Evolutionary conservation across 2,797 vertebrate species (phyloP), one percentile per base, ranked within the genome.

Genomic region (Corythornis leucogaster): DNA sequence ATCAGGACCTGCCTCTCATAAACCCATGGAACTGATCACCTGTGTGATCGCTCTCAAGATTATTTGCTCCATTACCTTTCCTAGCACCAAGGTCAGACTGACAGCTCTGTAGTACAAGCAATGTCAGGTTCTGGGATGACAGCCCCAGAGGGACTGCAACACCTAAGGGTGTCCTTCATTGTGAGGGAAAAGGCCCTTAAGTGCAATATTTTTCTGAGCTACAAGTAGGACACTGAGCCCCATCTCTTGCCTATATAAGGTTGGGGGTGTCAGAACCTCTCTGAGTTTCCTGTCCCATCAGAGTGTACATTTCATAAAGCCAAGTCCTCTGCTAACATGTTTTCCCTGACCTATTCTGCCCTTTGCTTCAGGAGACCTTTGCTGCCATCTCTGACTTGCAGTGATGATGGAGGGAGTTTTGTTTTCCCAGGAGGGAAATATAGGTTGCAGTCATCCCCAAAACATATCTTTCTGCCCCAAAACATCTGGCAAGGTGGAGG

Each of bases 291-390:
- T 14, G 11, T 54, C 68, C 43, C 54, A 45, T 26, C 2, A 0
- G 30, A 85, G 3, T 26, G 20, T n/a, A 20, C 5, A 7, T 66
- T 82, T 70, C 26, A 24, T 6, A 30, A 12, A 18, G 17, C 22
- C 0, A 2, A 46, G 24, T 19, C 42, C 26, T 61, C 46, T 3
- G 3, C 15, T 21, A 70, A 12, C 0, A 0, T 12, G 8, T 62
- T 25, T 38, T 54, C 21, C 50, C 17, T 51, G 54, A 22, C 7
- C 1, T 8, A 53, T 48, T 66, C 50, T 58, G 20, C 9, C 21
- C 11, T 63, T 71, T 63, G 15, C 26, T 22, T 13, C 16, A 35
- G 43, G 43, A 71, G 25, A 33, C 5, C 69, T 84, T 70, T 4
- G 2, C 35, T 68, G 40, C 12, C 15, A 15, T 35, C 55, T 45